A percentile compares a stretch with the other conserved stretches of the same genome.
Evolutionary conservation across 2,113 vertebrate genomes (phyloP).

Genomic region (Neomonachus schauinslandi): DNA sequence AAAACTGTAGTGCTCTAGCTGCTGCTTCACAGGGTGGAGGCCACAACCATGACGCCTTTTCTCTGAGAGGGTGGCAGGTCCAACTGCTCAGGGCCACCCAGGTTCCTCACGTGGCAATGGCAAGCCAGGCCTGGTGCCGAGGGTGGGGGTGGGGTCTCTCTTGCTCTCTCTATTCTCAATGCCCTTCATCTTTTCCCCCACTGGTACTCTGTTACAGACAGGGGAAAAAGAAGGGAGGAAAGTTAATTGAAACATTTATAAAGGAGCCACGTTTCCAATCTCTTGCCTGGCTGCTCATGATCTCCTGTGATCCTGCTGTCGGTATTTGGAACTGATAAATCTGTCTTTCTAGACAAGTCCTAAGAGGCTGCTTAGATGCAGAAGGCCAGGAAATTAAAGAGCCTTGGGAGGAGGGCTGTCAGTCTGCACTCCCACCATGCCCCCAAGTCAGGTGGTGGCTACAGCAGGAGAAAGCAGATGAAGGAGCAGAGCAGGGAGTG

Average conservation of each 20-base stretch:
- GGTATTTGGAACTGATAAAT: conserved; percentile 39
- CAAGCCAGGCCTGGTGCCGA: neutral
- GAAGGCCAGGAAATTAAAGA: conserved; percentile 53
- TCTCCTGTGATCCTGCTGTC: neutral
- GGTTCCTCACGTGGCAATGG: neutral
- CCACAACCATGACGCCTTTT: conserved; percentile 27
- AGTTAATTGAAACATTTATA: conserved; percentile 56
- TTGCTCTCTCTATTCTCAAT: neutral
- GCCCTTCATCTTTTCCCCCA: neutral
- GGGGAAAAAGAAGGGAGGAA: neutral
- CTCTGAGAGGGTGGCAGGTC: neutral
- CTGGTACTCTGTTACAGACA: neutral
- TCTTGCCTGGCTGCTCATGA: neutral
- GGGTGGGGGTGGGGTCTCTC: neutral
- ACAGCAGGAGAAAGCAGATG: neutral
- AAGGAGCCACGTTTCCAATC: conserved; percentile 54
- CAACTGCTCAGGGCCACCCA: neutral
- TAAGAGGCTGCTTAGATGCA: conserved; percentile 15
- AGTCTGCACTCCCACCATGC: neutral
- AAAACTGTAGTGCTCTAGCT: neutral
- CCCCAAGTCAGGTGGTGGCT: neutral
- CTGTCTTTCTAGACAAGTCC: conserved; percentile 38
- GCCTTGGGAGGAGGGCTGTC: neutral
- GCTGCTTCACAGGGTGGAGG: conserved; percentile 6
- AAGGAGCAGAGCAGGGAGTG: neutral